Evolutionary conservation across 2,888 invertebrate genomes (phyloP).

Genomic region (Lottia scabra): DNA sequence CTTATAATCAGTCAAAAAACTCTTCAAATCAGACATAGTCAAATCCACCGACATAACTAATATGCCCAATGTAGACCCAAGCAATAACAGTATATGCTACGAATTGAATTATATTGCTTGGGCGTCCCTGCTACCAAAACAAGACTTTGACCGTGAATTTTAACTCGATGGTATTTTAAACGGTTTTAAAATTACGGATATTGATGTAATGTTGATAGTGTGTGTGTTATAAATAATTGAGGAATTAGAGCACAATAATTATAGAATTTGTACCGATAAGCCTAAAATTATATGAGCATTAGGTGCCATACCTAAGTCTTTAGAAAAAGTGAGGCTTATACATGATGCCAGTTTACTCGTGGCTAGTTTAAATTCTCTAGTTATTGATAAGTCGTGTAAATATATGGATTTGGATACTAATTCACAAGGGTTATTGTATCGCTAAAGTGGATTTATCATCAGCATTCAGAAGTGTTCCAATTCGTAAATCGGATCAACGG

Average conservation of each 20-base stretch:
- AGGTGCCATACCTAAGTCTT: not conserved
- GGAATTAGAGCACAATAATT: not conserved
- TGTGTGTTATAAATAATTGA: not conserved
- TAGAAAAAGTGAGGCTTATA: not conserved
- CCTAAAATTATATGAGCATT: not conserved
- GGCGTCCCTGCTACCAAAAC: not conserved
- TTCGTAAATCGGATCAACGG: slow-evolving; percentile 1
- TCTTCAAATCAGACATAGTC: too few species aligned
- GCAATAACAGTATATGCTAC: not conserved
- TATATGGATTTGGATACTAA: slow-evolving; percentile 4
- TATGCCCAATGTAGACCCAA: too few species aligned
- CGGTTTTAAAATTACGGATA: not conserved
- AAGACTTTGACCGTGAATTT: not conserved
- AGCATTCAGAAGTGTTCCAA: not conserved
- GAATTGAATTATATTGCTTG: not conserved
- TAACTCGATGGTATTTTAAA: not conserved
- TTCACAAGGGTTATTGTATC: not conserved
- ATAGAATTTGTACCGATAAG: not conserved
- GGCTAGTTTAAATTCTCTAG: not conserved
- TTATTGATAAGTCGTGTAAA: not conserved
- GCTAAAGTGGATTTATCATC: not conserved
- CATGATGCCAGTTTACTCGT: not conserved
- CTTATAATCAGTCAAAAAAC: too few species aligned
- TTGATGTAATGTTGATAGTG: not conserved
- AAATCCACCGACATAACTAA: too few species aligned